Percentiles rank a stretch among this genome's conserved stretches.
Evolutionary conservation across 2,113 vertebrate genomes (phyloP).

Genomic region (Solea solea): DNA sequence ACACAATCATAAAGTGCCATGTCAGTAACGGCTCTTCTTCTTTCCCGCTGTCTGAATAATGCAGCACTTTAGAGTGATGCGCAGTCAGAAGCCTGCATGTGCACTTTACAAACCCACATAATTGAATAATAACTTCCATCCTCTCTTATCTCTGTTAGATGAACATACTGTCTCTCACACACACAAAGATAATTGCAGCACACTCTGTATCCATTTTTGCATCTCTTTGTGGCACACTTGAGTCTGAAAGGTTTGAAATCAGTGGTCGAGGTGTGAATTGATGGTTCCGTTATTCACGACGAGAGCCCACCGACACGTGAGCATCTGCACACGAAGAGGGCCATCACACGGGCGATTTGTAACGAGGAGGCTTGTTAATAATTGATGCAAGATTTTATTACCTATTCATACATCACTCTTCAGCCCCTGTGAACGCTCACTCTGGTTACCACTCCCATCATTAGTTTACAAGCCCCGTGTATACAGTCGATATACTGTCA

Average conservation of each 20-base stretch:
- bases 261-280: conserved; percentile 38
- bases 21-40: conserved; percentile 21
- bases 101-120: conserved; percentile 1
- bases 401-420: conserved; percentile 59
- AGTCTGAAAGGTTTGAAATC: conserved; percentile 47
- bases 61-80: conserved; percentile 5
- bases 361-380: conserved; percentile 53
- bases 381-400: conserved; percentile 60
- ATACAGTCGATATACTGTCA: conserved; percentile 3
- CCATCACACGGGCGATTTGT: conserved; percentile 45
- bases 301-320: conserved; percentile 11
- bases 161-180: not conserved
- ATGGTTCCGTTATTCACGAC: conserved; percentile 69
- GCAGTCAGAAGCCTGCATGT: not conserved
- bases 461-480: conserved; percentile 18
- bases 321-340: conserved; percentile 53
- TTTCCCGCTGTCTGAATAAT: conserved; percentile 39
- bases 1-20: conserved; percentile 27
- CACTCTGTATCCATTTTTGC: not conserved
- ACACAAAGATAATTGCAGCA: not conserved
- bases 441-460: conserved; percentile 19
- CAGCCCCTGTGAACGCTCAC: conserved; percentile 10
- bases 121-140: conserved; percentile 10
- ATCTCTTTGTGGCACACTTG: not conserved
- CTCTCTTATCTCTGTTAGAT: not conserved